phyloP scores from a whole-genome alignment of 2,797 vertebrate genomes.

The Numenius phaeopus region DNA sequence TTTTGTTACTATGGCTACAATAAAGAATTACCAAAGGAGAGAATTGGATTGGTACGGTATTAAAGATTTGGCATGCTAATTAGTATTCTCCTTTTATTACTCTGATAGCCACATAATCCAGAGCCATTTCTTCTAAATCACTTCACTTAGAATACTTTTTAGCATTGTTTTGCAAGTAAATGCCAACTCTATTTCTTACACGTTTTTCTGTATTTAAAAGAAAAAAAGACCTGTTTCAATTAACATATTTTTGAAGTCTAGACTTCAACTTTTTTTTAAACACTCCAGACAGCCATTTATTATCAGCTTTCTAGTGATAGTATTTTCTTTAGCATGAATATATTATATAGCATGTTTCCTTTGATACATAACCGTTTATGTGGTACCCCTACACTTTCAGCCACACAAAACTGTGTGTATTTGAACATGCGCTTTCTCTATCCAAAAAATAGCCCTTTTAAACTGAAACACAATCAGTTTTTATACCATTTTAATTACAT shows the following conservation, averaged over 20 bases:
- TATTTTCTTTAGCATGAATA: not conserved
- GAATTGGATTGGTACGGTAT: conserved; percentile 10
- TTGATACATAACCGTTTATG: not conserved
- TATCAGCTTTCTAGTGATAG: conserved; percentile 1
- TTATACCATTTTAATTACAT: not conserved
- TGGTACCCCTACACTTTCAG: not conserved
- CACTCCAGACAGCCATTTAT: conserved; percentile 1
- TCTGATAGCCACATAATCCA: conserved; percentile 6
- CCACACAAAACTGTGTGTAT: not conserved
- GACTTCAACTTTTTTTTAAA: conserved; percentile 12
- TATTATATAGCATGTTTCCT: not conserved
- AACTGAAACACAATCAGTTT: not conserved
- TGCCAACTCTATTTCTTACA: conserved; percentile 15
- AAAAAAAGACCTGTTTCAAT: not conserved
- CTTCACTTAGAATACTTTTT: conserved; percentile 19
- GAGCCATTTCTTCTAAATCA: conserved; percentile 26
- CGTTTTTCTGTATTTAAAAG: not conserved
- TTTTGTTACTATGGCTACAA: conserved; percentile 40
- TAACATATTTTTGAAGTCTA: conserved; percentile 51
- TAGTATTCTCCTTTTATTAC: conserved; percentile 34
- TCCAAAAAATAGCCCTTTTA: not conserved
- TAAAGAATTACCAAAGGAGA: conserved; percentile 31
- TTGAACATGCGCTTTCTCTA: not conserved
- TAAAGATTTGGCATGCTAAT: conserved; percentile 48
- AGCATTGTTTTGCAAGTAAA: conserved; percentile 26